A percentile compares a stretch with the other conserved stretches of the same genome.
phyloP scores from a whole-genome alignment of 2,113 vertebrate species.

The Arvicanthis niloticus region DNA sequence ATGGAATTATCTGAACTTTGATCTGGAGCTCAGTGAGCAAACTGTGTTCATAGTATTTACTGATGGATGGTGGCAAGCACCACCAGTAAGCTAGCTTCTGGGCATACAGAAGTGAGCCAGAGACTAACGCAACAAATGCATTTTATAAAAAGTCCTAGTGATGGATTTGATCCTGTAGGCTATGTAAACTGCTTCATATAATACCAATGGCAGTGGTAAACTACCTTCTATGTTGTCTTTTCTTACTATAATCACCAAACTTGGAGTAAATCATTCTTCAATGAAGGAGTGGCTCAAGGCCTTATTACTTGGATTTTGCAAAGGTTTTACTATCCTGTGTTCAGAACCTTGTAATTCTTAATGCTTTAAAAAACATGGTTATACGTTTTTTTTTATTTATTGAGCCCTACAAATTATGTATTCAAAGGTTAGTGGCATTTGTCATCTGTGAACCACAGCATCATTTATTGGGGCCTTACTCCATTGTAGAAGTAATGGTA shows the following conservation, averaged over 20 bases:
- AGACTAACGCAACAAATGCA: not conserved
- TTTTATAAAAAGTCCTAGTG: not conserved
- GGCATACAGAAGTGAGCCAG: conserved; percentile 3
- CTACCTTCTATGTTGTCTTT: not conserved
- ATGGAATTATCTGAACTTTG: not conserved
- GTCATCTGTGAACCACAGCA: not conserved
- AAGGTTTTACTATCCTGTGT: not conserved
- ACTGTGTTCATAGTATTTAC: not conserved
- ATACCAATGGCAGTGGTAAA: not conserved
- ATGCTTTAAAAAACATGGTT: not conserved
- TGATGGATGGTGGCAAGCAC: not conserved
- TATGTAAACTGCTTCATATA: not conserved
- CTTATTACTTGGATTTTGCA: not conserved
- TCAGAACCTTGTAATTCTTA: not conserved
- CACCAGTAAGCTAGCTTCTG: not conserved
- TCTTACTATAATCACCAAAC: not conserved
- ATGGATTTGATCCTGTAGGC: not conserved
- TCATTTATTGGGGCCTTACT: not conserved
- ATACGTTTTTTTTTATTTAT: not conserved
- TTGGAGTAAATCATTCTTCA: not conserved
- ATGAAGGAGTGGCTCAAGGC: not conserved
- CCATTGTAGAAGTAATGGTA: not conserved
- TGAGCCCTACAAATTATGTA: not conserved
- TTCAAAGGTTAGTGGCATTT: not conserved
- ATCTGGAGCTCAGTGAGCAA: not conserved